These are phyloP conservation scores for Galerucella pusilla DNA, from an alignment of 2,888 invertebrate species.

Conservation along the genomic window DNA sequence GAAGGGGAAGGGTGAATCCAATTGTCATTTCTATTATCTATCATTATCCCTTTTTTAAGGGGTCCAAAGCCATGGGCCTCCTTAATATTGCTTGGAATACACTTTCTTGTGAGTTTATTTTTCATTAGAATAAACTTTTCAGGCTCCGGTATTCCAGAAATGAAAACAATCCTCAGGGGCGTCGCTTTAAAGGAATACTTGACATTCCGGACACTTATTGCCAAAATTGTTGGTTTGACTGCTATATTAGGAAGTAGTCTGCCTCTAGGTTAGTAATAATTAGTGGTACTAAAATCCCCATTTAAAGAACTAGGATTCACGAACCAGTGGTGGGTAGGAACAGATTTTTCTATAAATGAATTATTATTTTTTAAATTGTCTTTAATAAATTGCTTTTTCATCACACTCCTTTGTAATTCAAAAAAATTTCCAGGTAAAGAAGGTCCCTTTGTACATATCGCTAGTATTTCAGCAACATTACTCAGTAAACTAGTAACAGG, in stretches of 20 bases:
- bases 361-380: too few relatives aligned
- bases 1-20: too few relatives aligned
- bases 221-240: conserved; percentile 92
- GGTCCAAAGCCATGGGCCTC: too few relatives aligned
- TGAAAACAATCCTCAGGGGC: conserved; percentile 97
- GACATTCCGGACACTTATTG: conserved; percentile 91
- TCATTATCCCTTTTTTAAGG: too few relatives aligned
- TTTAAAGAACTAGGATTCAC: background rate
- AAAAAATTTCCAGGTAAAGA: conserved; percentile 73
- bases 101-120: too few relatives aligned
- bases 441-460: conserved; percentile 99
- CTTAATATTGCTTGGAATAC: too few relatives aligned
- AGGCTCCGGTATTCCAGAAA: conserved; percentile 98
- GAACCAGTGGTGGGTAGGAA: too few relatives aligned
- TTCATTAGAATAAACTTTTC: conserved; percentile 43
- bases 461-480: conserved; percentile 93
- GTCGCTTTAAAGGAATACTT: conserved; percentile 97
- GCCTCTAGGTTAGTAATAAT: conserved; percentile 80
- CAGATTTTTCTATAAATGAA: too few relatives aligned
- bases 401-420: background rate
- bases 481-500: conserved; percentile 93
- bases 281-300: background rate
- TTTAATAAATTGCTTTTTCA: too few relatives aligned
- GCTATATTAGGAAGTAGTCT: conserved; percentile 95
- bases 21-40: too few relatives aligned